A percentile compares a stretch with the other conserved stretches of the same genome.
Conservation (phyloP, 2,797 vertebrate genomes). For the Melanotaenia maccullochi region DNA sequence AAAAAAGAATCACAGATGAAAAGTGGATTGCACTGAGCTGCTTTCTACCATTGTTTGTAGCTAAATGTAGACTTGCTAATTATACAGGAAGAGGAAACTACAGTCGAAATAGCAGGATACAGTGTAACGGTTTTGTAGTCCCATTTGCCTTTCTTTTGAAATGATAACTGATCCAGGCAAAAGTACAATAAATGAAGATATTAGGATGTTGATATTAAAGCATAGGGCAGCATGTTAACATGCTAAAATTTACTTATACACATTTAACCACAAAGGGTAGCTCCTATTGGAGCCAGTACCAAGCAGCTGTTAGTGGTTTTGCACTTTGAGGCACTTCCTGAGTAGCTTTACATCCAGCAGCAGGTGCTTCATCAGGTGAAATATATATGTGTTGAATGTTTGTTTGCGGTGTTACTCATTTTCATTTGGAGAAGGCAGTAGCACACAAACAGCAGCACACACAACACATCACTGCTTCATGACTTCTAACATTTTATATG, state of each 20-base stretch:
- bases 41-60: slow-evolving; percentile 3
- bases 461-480: not conserved
- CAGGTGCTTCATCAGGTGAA: not conserved
- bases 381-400: not conserved
- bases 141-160: slow-evolving; percentile 7
- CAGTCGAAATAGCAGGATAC: slow-evolving; percentile 4
- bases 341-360: not conserved
- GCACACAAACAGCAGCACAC: not conserved
- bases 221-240: not conserved
- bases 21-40: slow-evolving; percentile 19
- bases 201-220: not conserved
- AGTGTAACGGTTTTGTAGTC: not conserved
- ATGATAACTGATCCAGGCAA: not conserved
- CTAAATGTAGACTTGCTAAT: slow-evolving; percentile 38
- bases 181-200: not conserved
- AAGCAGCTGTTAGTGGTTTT: not conserved
- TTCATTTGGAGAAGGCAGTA: too few species aligned
- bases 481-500: slow-evolving; percentile 2
- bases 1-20: slow-evolving; percentile 39
- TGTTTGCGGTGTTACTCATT: not conserved
- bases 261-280: not conserved
- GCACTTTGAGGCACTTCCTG: not conserved
- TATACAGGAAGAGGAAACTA: slow-evolving; percentile 21
- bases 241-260: not conserved
- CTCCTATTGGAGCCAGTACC: not conserved